These are phyloP conservation scores for Psammodynastes pulverulentus DNA, from an alignment of 2,113 vertebrate species.

Conservation along the genomic window DNA sequence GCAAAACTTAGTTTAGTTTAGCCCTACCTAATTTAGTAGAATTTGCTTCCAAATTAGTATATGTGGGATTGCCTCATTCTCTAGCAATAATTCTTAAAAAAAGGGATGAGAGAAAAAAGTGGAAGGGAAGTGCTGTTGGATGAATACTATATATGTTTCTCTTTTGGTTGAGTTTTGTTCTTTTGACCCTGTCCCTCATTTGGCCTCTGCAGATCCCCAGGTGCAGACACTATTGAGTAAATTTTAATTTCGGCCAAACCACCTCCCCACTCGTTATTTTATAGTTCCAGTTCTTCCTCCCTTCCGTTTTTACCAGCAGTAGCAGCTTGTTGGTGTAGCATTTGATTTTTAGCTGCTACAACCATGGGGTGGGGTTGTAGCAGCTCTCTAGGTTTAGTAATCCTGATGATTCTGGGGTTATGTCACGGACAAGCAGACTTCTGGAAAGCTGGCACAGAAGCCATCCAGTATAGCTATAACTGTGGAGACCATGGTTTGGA, in stretches of 20 bases:
- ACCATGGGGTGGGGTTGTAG: neutral
- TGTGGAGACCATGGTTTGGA: constrained; percentile 56
- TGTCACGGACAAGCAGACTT: neutral
- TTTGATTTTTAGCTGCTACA: neutral
- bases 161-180: neutral
- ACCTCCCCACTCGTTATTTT: neutral
- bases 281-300: neutral
- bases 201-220: neutral
- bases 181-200: neutral
- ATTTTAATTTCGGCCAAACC: neutral
- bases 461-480: constrained; percentile 31
- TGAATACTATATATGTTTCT: too few relatives aligned
- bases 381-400: neutral
- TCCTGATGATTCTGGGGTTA: neutral
- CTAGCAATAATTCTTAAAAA: neutral
- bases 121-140: neutral
- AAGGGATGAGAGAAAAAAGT: neutral
- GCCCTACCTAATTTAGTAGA: neutral
- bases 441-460: rapidly evolving
- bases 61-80: neutral
- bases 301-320: too few relatives aligned
- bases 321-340: neutral
- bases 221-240: neutral
- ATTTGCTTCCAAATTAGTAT: neutral
- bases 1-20: neutral